A percentile compares a stretch with the other conserved stretches of the same genome.
These are phyloP conservation scores for Mamestra brassicae DNA, from an alignment of 2,888 invertebrate species.

Conservation along the genomic window DNA sequence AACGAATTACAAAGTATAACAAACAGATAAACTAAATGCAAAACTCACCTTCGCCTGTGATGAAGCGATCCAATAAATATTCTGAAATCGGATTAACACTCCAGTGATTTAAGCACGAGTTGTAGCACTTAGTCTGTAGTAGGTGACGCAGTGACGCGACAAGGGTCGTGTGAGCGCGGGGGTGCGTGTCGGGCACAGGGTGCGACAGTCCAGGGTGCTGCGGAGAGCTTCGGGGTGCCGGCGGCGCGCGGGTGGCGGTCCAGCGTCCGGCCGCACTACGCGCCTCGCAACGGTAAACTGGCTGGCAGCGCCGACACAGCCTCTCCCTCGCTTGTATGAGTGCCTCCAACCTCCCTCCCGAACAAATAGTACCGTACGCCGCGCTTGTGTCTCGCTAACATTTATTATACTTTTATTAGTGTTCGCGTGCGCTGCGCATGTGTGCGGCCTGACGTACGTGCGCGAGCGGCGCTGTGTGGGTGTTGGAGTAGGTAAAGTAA, in stretches of 20 bases:
- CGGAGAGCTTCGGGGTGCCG: conserved; percentile 82
- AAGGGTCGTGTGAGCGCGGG: conserved; percentile 75
- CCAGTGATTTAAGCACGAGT: conserved; percentile 88
- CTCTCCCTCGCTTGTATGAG: conserved; percentile 89
- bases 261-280: conserved; percentile 90
- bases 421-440: conserved; percentile 80
- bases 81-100: conserved; percentile 88
- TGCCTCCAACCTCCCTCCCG: conserved; percentile 90
- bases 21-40: conserved; percentile 43
- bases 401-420: conserved; percentile 88
- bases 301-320: conserved; percentile 87
- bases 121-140: conserved; percentile 86
- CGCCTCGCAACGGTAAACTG: conserved; percentile 91
- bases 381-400: conserved; percentile 89
- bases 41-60: conserved; percentile 82
- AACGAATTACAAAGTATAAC: conserved; percentile 8
- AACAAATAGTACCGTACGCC: conserved; percentile 90
- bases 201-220: conserved; percentile 74
- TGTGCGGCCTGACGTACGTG: conserved; percentile 75
- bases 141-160: conserved; percentile 74
- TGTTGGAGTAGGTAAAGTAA: conserved; percentile 88
- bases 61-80: conserved; percentile 88
- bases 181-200: conserved; percentile 75
- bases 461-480: conserved; percentile 80
- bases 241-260: conserved; percentile 88